phyloP scores from a whole-genome alignment of 2,797 vertebrate genomes.

The Leptatherina wallacei region DNA sequence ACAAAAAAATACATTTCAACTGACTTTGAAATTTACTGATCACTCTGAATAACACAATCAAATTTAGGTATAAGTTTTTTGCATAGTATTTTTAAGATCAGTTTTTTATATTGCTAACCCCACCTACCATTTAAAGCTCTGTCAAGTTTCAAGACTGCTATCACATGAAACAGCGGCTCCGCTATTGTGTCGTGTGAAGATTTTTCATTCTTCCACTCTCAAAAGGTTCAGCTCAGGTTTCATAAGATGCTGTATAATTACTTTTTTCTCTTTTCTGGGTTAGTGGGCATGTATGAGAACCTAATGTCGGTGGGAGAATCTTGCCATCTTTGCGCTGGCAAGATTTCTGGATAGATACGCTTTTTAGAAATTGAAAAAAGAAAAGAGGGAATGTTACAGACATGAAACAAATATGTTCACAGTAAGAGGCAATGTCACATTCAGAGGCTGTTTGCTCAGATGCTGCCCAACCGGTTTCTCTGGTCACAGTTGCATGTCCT shows the following conservation, averaged over 20 bases:
- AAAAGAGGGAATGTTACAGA: conserved; percentile 32
- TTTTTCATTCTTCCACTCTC: conserved; percentile 28
- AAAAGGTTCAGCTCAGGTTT: conserved; percentile 58
- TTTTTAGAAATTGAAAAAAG: neutral
- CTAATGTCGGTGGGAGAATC: neutral
- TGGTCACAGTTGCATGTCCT: conserved; percentile 28
- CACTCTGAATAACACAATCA: neutral
- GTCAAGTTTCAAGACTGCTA: too few relatives aligned
- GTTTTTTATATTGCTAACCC: too few relatives aligned
- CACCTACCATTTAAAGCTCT: too few relatives aligned
- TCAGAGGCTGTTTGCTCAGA: conserved; percentile 68
- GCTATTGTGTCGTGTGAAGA: conserved; percentile 26
- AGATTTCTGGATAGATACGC: neutral
- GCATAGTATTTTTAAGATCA: neutral
- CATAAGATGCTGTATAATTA: conserved; percentile 13
- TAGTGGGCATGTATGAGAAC: neutral
- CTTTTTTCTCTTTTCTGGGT: conserved; percentile 14
- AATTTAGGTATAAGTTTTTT: neutral
- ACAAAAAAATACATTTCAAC: neutral
- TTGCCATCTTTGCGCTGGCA: neutral
- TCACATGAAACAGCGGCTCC: conserved; percentile 12
- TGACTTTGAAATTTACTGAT: neutral
- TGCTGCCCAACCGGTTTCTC: conserved; percentile 70
- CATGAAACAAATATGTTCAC: neutral
- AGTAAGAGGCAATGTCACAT: neutral